These are phyloP conservation scores for Ptychochromis oligacanthus DNA, from an alignment of 2,113 vertebrate species.

Conservation along the genomic window DNA sequence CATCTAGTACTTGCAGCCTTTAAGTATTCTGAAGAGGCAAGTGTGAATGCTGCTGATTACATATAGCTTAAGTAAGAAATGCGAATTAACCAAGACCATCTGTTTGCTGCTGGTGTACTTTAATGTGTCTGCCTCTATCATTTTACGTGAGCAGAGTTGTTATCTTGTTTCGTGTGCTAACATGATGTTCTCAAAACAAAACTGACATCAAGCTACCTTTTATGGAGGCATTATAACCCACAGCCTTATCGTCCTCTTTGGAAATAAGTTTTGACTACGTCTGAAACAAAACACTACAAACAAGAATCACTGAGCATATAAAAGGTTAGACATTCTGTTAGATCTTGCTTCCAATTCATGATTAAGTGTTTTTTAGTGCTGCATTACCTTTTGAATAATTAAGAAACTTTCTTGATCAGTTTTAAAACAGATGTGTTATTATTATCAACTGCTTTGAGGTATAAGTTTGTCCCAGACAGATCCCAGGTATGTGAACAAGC, in stretches of 20 bases:
- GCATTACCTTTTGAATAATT: not conserved
- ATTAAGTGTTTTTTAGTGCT: not conserved
- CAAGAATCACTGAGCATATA: not conserved
- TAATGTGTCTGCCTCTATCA: not conserved
- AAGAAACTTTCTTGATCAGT: not conserved
- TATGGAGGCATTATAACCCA: not conserved
- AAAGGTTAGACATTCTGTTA: not conserved
- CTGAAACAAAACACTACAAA: conserved; percentile 13
- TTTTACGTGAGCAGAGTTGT: not conserved
- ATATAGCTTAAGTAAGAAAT: not conserved
- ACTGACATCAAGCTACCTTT: not conserved
- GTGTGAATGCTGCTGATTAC: not conserved
- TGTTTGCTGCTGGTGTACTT: not conserved
- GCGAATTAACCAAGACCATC: not conserved
- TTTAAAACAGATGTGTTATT: not conserved
- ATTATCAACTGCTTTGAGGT: not conserved
- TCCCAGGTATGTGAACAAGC: not conserved
- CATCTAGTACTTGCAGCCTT: not conserved
- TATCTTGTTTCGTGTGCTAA: conserved; percentile 28
- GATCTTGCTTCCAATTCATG: not conserved
- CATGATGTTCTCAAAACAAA: conserved; percentile 16
- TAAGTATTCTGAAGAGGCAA: not conserved
- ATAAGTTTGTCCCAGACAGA: not conserved
- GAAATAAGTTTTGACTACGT: conserved; percentile 29
- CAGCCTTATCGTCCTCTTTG: conserved; percentile 18